Percentiles rank a stretch among this genome's conserved stretches.
These are phyloP conservation scores for Hypomecis punctinalis DNA, from an alignment of 2,888 invertebrate species.

Conservation along the genomic window DNA sequence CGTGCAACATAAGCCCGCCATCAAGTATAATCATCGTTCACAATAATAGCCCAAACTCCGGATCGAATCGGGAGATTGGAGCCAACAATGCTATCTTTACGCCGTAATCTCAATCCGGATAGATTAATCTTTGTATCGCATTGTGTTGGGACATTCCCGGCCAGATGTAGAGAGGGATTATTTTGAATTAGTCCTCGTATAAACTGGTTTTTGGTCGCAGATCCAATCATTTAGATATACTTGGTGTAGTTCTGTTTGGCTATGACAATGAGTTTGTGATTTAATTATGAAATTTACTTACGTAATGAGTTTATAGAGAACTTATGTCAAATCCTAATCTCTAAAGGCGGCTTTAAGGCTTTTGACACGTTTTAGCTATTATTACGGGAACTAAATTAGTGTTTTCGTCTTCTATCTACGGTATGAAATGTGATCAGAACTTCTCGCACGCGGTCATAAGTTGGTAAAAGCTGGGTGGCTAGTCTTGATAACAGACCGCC, in stretches of 20 bases:
- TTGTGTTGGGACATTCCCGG: slow-evolving; percentile 38
- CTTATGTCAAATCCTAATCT: no score
- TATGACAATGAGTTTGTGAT: background rate
- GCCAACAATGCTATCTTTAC: slow-evolving; percentile 48
- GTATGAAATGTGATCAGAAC: no score
- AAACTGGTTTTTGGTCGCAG: slow-evolving; percentile 13
- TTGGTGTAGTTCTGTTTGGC: no score
- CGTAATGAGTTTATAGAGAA: no score
- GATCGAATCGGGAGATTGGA: slow-evolving; percentile 37
- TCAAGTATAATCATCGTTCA: slow-evolving; percentile 42
- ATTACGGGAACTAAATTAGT: no score
- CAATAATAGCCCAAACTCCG: slow-evolving; percentile 34
- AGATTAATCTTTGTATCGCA: slow-evolving; percentile 55
- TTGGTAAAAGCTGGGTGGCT: no score
- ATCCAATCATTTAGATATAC: background rate
- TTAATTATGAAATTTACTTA: no score
- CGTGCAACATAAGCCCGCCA: slow-evolving; percentile 24
- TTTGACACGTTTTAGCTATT: no score
- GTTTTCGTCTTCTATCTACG: no score
- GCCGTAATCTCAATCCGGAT: slow-evolving; percentile 59
- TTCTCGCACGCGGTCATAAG: no score
- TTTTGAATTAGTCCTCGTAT: slow-evolving; percentile 41
- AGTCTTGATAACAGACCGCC: no score
- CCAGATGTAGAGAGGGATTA: slow-evolving; percentile 43
- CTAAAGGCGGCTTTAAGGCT: no score